Evolutionary conservation across 35 echinoderm and acorn worm species (phyloP).

Genomic region (Nesometra sesokonis): DNA sequence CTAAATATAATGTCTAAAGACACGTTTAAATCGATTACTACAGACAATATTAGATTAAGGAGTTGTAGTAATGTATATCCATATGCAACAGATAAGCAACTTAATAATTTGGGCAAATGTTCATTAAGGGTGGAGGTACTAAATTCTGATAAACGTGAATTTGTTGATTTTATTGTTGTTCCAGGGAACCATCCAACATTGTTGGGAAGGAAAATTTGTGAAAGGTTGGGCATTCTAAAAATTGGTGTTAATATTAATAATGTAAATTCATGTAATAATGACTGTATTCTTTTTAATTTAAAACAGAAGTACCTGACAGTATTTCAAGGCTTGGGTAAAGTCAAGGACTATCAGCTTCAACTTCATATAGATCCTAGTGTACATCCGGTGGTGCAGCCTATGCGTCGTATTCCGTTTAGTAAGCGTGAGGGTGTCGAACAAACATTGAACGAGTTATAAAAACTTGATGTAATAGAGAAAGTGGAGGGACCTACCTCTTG

Average conservation of each 20-base stretch:
- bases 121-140: not conserved
- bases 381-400: too few species aligned
- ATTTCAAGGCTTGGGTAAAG: not conserved
- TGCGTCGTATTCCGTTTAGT: not conserved
- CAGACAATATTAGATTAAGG: not conserved
- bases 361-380: not conserved
- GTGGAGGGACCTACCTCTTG: conserved; percentile 6
- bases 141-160: not conserved
- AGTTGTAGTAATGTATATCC: not conserved
- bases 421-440: not conserved
- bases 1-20: not conserved
- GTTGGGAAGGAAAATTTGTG: not conserved
- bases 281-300: not conserved
- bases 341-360: not conserved
- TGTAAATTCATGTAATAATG: not conserved
- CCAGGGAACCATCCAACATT: not conserved
- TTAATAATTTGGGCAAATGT: not conserved
- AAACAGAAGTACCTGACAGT: not conserved
- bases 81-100: not conserved
- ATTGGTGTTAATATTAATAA: not conserved
- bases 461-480: conserved; percentile 6
- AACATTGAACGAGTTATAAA: not conserved
- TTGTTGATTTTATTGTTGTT: not conserved
- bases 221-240: not conserved
- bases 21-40: not conserved